Evolutionary conservation across 2,888 invertebrate species (phyloP).

Genomic region (Nematopogon swammerdamellus): DNA sequence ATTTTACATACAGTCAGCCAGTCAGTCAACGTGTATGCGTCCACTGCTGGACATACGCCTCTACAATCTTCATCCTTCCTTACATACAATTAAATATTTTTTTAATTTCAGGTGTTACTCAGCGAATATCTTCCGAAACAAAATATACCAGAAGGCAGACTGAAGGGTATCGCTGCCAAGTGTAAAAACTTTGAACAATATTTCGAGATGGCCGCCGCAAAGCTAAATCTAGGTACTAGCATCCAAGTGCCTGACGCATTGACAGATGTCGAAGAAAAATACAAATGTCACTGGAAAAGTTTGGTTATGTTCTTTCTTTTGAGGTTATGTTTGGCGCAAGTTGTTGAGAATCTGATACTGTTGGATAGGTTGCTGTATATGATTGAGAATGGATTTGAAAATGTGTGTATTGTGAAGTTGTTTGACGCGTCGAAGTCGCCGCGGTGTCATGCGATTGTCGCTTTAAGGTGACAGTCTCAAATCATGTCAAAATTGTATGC

Average conservation of each 20-base stretch:
- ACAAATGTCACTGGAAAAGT: constrained; percentile 45
- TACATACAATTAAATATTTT: constrained; percentile 4
- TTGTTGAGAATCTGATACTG: constrained; percentile 77
- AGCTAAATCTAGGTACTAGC: constrained; percentile 52
- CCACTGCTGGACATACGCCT: too few species aligned
- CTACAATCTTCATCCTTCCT: too few species aligned
- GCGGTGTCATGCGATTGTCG: constrained; percentile 73
- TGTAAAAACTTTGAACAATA: constrained; percentile 67
- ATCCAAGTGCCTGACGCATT: constrained; percentile 29
- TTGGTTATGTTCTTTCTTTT: constrained; percentile 75
- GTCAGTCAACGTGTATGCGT: too few species aligned
- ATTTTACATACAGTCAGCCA: too few species aligned
- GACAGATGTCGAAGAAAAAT: constrained; percentile 18
- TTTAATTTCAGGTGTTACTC: constrained; percentile 33
- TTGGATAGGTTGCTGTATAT: constrained; percentile 79
- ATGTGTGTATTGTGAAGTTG: constrained; percentile 64
- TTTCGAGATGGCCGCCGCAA: constrained; percentile 61
- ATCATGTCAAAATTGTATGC: too few species aligned
- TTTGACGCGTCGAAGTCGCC: constrained; percentile 86
- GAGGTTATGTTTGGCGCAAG: constrained; percentile 71
- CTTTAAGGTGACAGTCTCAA: constrained; percentile 36
- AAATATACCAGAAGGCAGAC: constrained; percentile 46
- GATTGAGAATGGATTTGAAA: constrained; percentile 56
- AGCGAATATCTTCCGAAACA: constrained; percentile 25
- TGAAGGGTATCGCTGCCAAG: constrained; percentile 60